These are phyloP conservation scores for Onychomys leucogaster DNA, from an alignment of 2,797 vertebrate genomes.

Conservation along the genomic window DNA sequence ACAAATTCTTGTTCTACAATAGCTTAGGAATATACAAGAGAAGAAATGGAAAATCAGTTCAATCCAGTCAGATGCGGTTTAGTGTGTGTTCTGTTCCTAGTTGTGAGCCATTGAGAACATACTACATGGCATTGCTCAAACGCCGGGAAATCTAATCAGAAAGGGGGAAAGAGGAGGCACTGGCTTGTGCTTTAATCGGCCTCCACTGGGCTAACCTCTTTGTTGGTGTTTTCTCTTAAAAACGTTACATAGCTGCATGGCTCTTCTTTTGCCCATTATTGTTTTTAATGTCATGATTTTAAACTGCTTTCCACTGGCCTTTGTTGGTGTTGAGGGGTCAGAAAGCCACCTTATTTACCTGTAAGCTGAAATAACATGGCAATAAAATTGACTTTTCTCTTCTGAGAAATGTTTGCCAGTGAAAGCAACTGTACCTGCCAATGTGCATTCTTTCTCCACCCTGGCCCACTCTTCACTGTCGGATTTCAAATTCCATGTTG, in stretches of 20 bases:
- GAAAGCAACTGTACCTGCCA: neutral
- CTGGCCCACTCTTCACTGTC: neutral
- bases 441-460: neutral
- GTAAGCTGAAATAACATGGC: neutral
- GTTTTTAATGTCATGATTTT: neutral
- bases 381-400: neutral
- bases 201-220: neutral
- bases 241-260: neutral
- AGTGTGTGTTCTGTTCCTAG: neutral
- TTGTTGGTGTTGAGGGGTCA: neutral
- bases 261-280: neutral
- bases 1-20: neutral
- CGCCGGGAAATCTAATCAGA: neutral
- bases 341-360: neutral
- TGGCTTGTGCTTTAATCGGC: neutral
- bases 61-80: neutral
- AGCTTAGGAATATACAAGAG: neutral
- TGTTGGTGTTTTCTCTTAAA: neutral
- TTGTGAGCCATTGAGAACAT: neutral
- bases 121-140: neutral
- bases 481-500: neutral
- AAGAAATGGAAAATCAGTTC: neutral
- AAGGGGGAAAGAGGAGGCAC: neutral
- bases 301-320: neutral
- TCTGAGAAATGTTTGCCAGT: neutral